Evolutionary conservation across 1,140 invertebrate species (phyloP).

Genomic region (Callitettix versicolor): DNA sequence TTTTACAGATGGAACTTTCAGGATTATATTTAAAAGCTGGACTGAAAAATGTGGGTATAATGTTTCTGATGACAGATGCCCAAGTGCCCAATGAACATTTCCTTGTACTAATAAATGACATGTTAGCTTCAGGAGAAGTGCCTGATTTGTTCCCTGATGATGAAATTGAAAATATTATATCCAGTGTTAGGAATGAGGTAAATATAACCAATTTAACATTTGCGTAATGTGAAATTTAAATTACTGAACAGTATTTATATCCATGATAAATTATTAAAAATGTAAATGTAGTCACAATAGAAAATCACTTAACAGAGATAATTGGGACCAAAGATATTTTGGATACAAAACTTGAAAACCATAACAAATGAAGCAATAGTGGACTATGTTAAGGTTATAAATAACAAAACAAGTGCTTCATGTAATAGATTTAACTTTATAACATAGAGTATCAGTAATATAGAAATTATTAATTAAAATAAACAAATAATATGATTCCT

Average conservation of each 20-base stretch:
- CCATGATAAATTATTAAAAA: too few relatives aligned
- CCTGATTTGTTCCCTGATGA: constrained; percentile 92
- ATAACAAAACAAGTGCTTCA: too few relatives aligned
- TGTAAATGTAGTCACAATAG: too few relatives aligned
- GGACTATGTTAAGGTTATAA: too few relatives aligned
- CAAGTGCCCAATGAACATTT: constrained; percentile 93
- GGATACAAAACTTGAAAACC: too few relatives aligned
- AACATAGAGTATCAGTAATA: too few relatives aligned
- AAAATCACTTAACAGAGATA: too few relatives aligned
- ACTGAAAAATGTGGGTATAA: constrained; percentile 84
- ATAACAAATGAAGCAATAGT: too few relatives aligned
- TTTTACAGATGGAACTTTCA: constrained; percentile 66
- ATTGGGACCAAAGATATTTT: too few relatives aligned
- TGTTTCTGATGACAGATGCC: constrained; percentile 94
- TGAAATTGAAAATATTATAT: constrained; percentile 91
- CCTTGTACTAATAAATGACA: constrained; percentile 89
- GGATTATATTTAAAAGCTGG: constrained; percentile 82
- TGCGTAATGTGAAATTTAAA: not conserved
- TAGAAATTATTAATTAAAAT: too few relatives aligned
- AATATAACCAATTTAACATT: constrained; percentile 14
- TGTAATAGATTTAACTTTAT: too few relatives aligned
- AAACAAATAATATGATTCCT: too few relatives aligned
- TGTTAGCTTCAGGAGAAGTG: constrained; percentile 90
- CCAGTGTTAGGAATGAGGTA: constrained; percentile 76
- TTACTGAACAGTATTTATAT: not conserved